These are phyloP conservation scores for Plebejus argus DNA, from an alignment of 2,888 invertebrate genomes.

Conservation along the genomic window DNA sequence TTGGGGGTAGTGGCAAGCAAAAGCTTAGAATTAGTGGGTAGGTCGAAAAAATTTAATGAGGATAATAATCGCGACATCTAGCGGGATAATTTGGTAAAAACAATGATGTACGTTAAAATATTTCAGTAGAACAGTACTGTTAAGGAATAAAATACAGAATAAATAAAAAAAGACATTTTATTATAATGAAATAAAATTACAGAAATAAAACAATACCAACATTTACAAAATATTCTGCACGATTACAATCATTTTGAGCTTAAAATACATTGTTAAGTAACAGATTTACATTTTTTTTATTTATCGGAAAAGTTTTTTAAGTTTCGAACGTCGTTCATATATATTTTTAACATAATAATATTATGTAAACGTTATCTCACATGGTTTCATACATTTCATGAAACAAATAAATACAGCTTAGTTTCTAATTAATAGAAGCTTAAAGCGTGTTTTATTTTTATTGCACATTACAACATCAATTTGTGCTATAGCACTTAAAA, in stretches of 20 bases:
- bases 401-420: conserved; percentile 36
- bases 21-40: no score
- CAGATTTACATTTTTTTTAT: background rate
- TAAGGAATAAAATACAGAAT: conserved; percentile 38
- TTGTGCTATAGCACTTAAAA: conserved; percentile 45
- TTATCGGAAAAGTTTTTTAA: background rate
- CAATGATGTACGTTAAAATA: no score
- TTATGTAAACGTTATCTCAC: background rate
- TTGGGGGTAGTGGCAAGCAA: no score
- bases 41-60: no score
- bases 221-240: conserved; percentile 67
- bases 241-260: background rate
- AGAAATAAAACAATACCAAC: conserved; percentile 74
- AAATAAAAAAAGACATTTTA: conserved; percentile 64
- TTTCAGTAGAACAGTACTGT: no score
- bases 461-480: conserved; percentile 44
- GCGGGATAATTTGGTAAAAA: no score
- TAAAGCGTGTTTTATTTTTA: conserved; percentile 44
- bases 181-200: conserved; percentile 68
- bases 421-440: conserved; percentile 44
- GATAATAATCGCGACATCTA: no score
- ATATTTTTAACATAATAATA: background rate
- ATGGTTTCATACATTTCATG: background rate
- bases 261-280: background rate
- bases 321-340: background rate